A percentile compares a stretch with the other conserved stretches of the same genome.
These are phyloP conservation scores for Torymus auratus DNA, from an alignment of 2,888 invertebrate genomes.

Conservation along the genomic window DNA sequence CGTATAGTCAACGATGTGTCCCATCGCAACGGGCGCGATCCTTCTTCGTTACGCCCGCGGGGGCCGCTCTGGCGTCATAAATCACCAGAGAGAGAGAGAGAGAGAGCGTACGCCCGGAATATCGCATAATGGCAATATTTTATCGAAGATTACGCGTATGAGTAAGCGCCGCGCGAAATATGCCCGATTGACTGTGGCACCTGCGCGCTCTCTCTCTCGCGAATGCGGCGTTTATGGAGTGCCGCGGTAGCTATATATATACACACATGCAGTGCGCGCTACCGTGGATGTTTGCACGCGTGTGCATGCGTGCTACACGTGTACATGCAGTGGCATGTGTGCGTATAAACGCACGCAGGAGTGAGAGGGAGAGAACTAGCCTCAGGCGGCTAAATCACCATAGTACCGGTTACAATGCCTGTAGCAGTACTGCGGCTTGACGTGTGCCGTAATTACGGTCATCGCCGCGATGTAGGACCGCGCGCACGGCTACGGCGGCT, in stretches of 20 bases:
- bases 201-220: neutral
- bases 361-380: neutral
- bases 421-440: neutral
- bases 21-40: constrained; percentile 16
- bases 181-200: neutral
- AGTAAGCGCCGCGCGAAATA: constrained; percentile 12
- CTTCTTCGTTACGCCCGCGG: constrained; percentile 30
- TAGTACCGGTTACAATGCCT: constrained; percentile 35
- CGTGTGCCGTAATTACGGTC: constrained; percentile 33
- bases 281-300: no score
- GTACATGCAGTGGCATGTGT: no score
- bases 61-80: neutral
- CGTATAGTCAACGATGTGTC: neutral
- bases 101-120: neutral
- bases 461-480: neutral
- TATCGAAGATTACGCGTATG: constrained; percentile 42
- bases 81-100: no score
- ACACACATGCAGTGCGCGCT: no score
- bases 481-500: neutral
- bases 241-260: no score
- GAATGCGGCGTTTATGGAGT: neutral
- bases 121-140: constrained; percentile 35
- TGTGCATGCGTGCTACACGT: no score
- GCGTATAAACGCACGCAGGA: no score
- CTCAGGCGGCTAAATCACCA: constrained; percentile 35